These are phyloP conservation scores for Laterallus jamaicensis DNA, from an alignment of 2,113 vertebrate species.

Conservation along the genomic window DNA sequence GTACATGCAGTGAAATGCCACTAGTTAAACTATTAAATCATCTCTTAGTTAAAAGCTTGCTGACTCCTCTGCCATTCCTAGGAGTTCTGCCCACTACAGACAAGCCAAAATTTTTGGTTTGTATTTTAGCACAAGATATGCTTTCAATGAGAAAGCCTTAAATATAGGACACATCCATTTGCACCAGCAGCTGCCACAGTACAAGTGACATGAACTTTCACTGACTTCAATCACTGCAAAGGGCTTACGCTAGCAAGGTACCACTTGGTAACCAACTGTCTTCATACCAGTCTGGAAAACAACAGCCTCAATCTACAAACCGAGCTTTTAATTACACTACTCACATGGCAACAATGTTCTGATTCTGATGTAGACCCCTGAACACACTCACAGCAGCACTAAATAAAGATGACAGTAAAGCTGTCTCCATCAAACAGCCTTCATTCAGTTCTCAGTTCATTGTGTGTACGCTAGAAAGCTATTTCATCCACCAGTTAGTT, in stretches of 20 bases:
- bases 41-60: not conserved
- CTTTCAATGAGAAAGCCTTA: not conserved
- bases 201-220: not conserved
- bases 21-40: not conserved
- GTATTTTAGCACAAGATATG: not conserved
- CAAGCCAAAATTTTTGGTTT: not conserved
- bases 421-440: not conserved
- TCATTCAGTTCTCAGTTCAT: not conserved
- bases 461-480: accelerated
- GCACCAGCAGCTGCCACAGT: not conserved
- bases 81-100: not conserved
- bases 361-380: not conserved
- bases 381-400: not conserved
- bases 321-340: not conserved
- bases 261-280: not conserved
- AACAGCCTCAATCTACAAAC: not conserved
- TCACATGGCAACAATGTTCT: not conserved
- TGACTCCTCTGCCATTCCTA: not conserved
- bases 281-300: not conserved
- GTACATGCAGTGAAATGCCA: not conserved
- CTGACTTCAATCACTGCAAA: not conserved
- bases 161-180: not conserved
- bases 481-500: not conserved
- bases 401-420: not conserved
- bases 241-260: not conserved